Conservation (phyloP, 2,888 invertebrate species). For the Drosophila subsilvestris region DNA sequence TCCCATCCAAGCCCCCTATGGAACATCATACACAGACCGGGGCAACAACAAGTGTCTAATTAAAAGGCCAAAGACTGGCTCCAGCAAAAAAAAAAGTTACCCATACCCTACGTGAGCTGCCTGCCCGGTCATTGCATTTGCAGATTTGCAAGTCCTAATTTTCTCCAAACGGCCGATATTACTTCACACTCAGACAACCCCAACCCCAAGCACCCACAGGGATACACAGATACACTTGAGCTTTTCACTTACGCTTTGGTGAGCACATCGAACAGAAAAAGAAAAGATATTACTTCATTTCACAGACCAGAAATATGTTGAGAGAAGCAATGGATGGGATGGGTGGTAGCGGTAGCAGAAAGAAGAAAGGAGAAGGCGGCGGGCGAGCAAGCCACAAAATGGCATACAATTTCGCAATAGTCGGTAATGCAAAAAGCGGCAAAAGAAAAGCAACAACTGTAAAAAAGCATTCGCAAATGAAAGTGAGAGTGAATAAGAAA, state of each 20-base stretch:
- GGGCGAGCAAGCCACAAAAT: slow-evolving; percentile 46
- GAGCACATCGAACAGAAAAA: slow-evolving; percentile 57
- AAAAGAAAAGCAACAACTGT: slow-evolving; percentile 39
- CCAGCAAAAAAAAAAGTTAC: slow-evolving; percentile 35
- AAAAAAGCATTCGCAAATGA: slow-evolving; percentile 72
- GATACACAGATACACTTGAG: slow-evolving; percentile 29
- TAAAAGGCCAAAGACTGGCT: slow-evolving; percentile 43
- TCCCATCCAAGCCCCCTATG: neutral
- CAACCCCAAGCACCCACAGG: neutral
- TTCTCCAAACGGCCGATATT: slow-evolving; percentile 50
- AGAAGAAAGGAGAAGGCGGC: slow-evolving; percentile 22
- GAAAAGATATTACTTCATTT: slow-evolving; percentile 81
- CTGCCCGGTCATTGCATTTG: slow-evolving; percentile 39
- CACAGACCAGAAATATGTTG: slow-evolving; percentile 77
- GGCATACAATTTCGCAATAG: slow-evolving; percentile 81
- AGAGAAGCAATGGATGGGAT: slow-evolving; percentile 11
- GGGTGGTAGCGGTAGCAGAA: neutral
- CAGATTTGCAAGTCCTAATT: slow-evolving; percentile 69
- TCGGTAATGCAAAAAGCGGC: slow-evolving; percentile 69
- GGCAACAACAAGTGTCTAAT: slow-evolving; percentile 45
- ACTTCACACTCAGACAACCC: slow-evolving; percentile 62
- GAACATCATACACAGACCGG: neutral
- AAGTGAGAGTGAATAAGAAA: slow-evolving; percentile 84
- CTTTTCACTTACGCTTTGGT: slow-evolving; percentile 73
- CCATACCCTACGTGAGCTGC: slow-evolving; percentile 53